These are phyloP conservation scores for Cardiocondyla obscurior DNA, from an alignment of 1,140 invertebrate genomes.

Conservation along the genomic window DNA sequence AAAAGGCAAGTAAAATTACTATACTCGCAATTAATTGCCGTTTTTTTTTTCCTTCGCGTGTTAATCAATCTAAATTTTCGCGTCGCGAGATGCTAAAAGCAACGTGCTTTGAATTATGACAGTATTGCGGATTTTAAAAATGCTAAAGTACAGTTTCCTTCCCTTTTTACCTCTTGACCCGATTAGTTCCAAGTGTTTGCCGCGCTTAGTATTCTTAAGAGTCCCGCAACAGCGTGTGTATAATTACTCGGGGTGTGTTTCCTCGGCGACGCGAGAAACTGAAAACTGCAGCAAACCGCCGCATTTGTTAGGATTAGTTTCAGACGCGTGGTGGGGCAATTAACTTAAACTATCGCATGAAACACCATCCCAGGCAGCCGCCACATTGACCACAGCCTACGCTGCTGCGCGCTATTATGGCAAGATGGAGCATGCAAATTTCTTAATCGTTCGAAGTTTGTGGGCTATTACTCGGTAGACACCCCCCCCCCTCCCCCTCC, in stretches of 20 bases:
- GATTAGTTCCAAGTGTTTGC: background rate
- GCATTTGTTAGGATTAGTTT: constrained; percentile 62
- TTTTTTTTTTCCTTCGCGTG: too few relatives aligned
- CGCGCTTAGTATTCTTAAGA: background rate
- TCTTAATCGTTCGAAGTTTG: constrained; percentile 62
- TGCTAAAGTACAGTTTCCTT: background rate
- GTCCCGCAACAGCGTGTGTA: background rate
- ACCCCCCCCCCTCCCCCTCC: too few relatives aligned
- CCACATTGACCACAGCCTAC: constrained; percentile 25
- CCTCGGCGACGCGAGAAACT: background rate
- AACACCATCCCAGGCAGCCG: constrained; percentile 57
- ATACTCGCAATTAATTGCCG: background rate
- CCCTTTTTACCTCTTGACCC: background rate
- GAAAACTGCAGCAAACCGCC: constrained; percentile 26
- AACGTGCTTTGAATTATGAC: too few relatives aligned
- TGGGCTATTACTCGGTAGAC: constrained; percentile 2
- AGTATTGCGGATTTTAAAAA: background rate
- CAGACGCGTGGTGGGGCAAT: constrained; percentile 33
- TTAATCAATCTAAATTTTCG: too few relatives aligned
- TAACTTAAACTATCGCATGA: constrained; percentile 62
- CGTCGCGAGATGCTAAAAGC: too few relatives aligned
- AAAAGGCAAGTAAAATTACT: background rate
- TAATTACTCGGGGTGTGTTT: constrained; percentile 8
- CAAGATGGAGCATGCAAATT: constrained; percentile 60
- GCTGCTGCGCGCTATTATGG: constrained; percentile 9